Conservation (phyloP, 1,140 invertebrate species). For the Anadara kagoshimensis region DNA sequence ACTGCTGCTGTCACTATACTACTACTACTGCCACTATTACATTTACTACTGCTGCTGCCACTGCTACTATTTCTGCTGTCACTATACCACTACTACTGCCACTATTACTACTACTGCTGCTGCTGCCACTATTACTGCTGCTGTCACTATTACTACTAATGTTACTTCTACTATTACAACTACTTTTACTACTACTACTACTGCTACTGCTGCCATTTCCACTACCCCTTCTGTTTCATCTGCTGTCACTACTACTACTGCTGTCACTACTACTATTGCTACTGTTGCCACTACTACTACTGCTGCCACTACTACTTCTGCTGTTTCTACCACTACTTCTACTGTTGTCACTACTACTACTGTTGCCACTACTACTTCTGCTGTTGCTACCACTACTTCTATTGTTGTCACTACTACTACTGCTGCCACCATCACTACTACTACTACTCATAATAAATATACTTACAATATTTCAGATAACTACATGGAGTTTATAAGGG, state of each 20-base stretch:
- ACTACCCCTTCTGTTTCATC: constrained; percentile 13
- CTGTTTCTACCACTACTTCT: constrained; percentile 7
- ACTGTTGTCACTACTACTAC: neutral
- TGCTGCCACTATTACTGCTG: too few species aligned
- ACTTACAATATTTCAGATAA: too few species aligned
- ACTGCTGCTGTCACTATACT: constrained; percentile 7
- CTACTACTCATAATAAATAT: too few species aligned
- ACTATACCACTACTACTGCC: too few species aligned
- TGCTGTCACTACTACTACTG: constrained; percentile 9
- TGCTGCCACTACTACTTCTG: constrained; percentile 1
- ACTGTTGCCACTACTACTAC: constrained; percentile 10
- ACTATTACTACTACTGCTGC: too few species aligned
- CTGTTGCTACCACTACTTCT: neutral
- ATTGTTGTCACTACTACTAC: neutral
- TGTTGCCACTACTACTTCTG: constrained; percentile 20
- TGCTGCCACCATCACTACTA: too few species aligned
- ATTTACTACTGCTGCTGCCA: neutral
- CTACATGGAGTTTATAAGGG: too few species aligned
- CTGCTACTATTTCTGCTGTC: too few species aligned
- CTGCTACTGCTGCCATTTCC: too few species aligned
- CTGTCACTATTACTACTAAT: too few species aligned
- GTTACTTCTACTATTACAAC: too few species aligned
- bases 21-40: constrained; percentile 5
- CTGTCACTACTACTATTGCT: neutral
- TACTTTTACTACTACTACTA: too few species aligned